Evolutionary conservation across 1,140 invertebrate species (phyloP), one percentile per base, ranked within the genome.

Genomic region (Proctacanthus coquilletti): DNA sequence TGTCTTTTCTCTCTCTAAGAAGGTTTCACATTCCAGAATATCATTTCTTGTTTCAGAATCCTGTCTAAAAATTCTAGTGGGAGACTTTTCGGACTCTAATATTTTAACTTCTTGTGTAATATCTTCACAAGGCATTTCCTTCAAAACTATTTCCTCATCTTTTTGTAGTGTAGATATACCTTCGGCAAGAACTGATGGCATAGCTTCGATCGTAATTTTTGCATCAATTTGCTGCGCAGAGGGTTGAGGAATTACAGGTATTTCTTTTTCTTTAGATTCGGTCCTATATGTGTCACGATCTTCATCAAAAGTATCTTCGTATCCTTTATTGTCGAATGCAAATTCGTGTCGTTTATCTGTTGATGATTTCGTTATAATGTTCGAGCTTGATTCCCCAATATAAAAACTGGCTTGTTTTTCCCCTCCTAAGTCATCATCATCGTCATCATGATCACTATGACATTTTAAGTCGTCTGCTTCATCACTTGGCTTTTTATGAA

Each of bases 311-410:
- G 52, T 19, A 11, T 11, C n/a, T 20, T 30, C 17, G 31, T 38
- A 38, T 4, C 14, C 36, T 25, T 38, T 5, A 30, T 30, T 38
- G 15, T 38, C 36, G 31, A 38, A 29, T 2, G 36, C 36, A 31
- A n/a, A 38, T 8, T 38, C 36, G 9, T 15, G 9, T 11, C 36
- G 25, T 19, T 40, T 40, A 3, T 8, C 53, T 13, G 45, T 43
- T 17, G 48, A 42, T 5, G 54, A 53, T 33, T 58, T 60, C 10
- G 33, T 53, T 14, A 60, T 60, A 2, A 60, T 47, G 46, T 60
- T 55, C 1, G 45, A 46, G 31, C 56, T 58, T 0, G 57, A 60
- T 39, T 60, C 57, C 0, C 57, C 57, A 20, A 60, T 60, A 36
- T 60, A 60, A 14, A 60, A 60, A 30, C 54, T 54, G 1, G 56